Evolutionary conservation across 1,140 invertebrate species (phyloP), one percentile per base, ranked within the genome.

Genomic region (Phortica variegata): DNA sequence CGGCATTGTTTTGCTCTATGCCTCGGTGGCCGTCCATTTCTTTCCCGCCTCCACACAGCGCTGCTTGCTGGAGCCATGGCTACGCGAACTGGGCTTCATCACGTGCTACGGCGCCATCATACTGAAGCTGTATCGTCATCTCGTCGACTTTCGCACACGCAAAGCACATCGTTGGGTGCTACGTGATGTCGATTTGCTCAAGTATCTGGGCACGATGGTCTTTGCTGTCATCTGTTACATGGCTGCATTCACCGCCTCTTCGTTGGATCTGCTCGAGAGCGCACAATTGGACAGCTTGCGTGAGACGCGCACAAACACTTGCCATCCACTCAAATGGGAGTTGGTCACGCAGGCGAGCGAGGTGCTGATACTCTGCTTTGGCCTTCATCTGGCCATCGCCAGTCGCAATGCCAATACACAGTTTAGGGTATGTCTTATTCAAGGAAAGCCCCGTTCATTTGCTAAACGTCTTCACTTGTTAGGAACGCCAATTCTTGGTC

Each of bases 151-250:
- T 59, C 79, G 87, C 7, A 95, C 93, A 4, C 81, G 93, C 37
- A 95, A 96, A 77, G 91, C 91, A 1, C 90, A 93, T 72, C 82
- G 91, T 56, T 92, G 91, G 78, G 88, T 91, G 33, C 84, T 94
- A 12, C 81, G 88, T 36, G 90, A 94, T 66, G 87, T 90, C 49
- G 91, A 94, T 75, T 82, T 87, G 69, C 82, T 92, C 49, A 74
- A 89, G 73, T 92, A 91, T 75, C 78, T 90, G 55, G 77, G 82
- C 20, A 85, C 84, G 31, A 88, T 90, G 81, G 80, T 92, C 39
- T 76, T 87, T 36, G 85, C 91, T 9, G 87, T 91, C 1, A 77
- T 87, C 32, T 90, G 87, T 37, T 94, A 93, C 77, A 84, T 95
- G 79, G 81, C 90, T 0, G 90, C 91, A 3, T 93, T 92, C 80